A percentile compares a stretch with the other conserved stretches of the same genome.
phyloP scores from a whole-genome alignment of 2,797 vertebrate species.

The Perodicticus potto region DNA sequence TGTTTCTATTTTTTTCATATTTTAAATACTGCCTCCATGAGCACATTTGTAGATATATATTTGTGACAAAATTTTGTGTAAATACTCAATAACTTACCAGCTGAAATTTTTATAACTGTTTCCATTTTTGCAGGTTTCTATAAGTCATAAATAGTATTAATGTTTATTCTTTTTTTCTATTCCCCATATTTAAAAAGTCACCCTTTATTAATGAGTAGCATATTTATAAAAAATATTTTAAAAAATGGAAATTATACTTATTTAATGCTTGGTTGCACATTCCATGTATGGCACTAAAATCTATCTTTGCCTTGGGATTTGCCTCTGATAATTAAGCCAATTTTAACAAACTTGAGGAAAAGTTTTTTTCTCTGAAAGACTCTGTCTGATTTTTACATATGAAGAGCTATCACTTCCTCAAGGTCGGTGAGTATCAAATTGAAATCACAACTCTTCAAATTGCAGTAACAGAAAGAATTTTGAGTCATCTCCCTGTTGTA shows the following conservation, averaged over 20 bases:
- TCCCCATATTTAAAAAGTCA: slow-evolving; percentile 30
- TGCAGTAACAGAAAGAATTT: slow-evolving; percentile 6
- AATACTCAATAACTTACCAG: slow-evolving; percentile 31
- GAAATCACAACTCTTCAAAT: slow-evolving; percentile 15
- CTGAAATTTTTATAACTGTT: background rate
- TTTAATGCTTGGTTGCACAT: background rate
- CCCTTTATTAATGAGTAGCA: background rate
- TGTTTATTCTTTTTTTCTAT: background rate
- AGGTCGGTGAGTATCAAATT: slow-evolving; percentile 39
- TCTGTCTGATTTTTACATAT: slow-evolving; percentile 46
- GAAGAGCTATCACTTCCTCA: slow-evolving; percentile 30
- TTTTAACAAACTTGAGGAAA: slow-evolving; percentile 56
- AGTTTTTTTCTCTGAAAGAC: slow-evolving; percentile 8
- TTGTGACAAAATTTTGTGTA: background rate
- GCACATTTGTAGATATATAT: slow-evolving; percentile 7
- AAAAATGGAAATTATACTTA: background rate
- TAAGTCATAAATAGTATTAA: background rate
- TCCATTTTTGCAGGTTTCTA: background rate
- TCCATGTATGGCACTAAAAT: background rate
- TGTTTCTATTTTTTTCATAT: slow-evolving; percentile 5
- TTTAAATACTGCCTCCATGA: slow-evolving; percentile 2
- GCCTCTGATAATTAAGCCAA: slow-evolving; percentile 58
- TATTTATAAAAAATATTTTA: slow-evolving; percentile 7
- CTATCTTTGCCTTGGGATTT: slow-evolving; percentile 31
- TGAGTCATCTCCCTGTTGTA: background rate